Base-by-base conservation (phyloP, 2,797 vertebrate species). In the Austrolebias charrua region DNA sequence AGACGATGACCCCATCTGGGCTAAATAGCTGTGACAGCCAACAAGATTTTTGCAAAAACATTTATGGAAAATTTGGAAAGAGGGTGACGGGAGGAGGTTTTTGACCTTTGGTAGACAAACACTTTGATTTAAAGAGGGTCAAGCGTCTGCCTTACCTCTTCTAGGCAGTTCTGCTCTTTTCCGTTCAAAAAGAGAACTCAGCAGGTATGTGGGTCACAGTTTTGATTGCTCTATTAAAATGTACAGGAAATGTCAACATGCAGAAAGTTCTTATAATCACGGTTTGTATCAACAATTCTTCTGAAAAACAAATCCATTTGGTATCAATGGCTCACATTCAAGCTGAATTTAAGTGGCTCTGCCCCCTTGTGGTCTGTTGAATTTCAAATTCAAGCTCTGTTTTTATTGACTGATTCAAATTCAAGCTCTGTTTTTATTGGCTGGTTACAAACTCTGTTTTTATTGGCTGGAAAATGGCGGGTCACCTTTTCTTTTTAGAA, bases 121-220 rank as follows among this genome's bases (percentile, higher is more conserved):
- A 65, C 44, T 63, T 74, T 80, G 79, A 81, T 84, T 83, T 68
- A 78, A 72, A 45, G 65, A 58, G 72, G 77, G 80, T 80, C 52
- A 64, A 9, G 60, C 19, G 44, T 43, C 45, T 11, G 10, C 20
- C 8, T 54, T 9, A 54, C 64, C 2, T 56, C 6, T 42, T 18
- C 13, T 29, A 59, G 16, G n/a, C n/a, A 12, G 7, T 4, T 0
- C 4, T 1, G 19, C 50, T 38, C 38, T 49, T 31, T 51, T 14
- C 12, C 16, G 31, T 42, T 11, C 53, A 78, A 73, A 87, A 74
- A 33, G 38, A 55, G 83, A 79, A 82, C 81, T 76, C 73, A 84
- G 66, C 79, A 75, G 83, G 85, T 78, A 86, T 87, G 79, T 90
- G 68, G 87, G 85, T 82, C 84, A 87, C 77, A 58, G 59, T 49